These are phyloP conservation scores for Zosterops pallidus DNA, from an alignment of 2,113 vertebrate species.

Conservation along the genomic window DNA sequence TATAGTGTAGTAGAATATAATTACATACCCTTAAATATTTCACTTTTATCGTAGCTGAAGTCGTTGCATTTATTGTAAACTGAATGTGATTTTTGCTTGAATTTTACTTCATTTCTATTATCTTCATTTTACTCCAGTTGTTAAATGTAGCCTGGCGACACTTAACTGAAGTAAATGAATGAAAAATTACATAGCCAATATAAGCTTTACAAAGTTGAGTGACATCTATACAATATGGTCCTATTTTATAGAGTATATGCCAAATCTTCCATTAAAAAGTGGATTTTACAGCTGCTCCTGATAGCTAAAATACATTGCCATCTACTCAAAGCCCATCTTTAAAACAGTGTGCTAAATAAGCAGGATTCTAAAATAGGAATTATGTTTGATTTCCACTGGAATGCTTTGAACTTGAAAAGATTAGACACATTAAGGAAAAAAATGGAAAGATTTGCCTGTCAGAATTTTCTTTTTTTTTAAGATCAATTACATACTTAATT, in stretches of 20 bases:
- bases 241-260: neutral
- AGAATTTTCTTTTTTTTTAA: slow-evolving; percentile 1
- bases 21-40: neutral
- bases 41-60: neutral
- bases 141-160: neutral
- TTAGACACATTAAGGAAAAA: slow-evolving; percentile 32
- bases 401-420: slow-evolving; percentile 63
- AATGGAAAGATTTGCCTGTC: slow-evolving; percentile 27
- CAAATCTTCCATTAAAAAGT: slow-evolving; percentile 7
- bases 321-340: slow-evolving; percentile 14
- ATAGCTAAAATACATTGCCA: slow-evolving; percentile 16
- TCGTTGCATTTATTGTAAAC: neutral
- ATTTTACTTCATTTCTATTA: neutral
- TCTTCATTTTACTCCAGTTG: neutral
- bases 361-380: slow-evolving; percentile 34
- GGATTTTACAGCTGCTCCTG: slow-evolving; percentile 25
- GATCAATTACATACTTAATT: slow-evolving; percentile 57
- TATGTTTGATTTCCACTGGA: slow-evolving; percentile 47
- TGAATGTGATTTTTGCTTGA: neutral
- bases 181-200: slow-evolving; percentile 27
- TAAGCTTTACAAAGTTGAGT: slow-evolving; percentile 10
- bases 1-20: neutral
- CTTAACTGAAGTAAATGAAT: neutral
- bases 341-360: slow-evolving; percentile 42
- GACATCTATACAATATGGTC: neutral